Evolutionary conservation across 2,113 vertebrate species (phyloP), one percentile per base, ranked within the genome.

Genomic region (Cheirogaleus medius): DNA sequence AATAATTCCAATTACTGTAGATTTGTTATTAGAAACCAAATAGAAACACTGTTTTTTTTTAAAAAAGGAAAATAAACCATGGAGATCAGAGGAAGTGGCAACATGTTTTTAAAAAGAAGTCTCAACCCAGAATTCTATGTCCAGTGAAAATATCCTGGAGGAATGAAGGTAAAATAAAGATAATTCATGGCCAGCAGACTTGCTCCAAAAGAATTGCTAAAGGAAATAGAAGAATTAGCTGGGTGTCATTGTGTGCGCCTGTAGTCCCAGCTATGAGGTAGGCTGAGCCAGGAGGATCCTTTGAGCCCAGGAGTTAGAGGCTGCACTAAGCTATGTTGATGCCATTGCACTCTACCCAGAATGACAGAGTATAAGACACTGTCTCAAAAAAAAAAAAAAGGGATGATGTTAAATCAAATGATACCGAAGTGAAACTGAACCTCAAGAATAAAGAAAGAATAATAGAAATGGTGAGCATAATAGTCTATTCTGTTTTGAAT

Each of bases 21-120:
- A 78, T 68, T 87, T 93, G 15, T 64, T 14, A 18, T 71, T 68
- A 63, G 66, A 83, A 73, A 60, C 32, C 39, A 73, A 47, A 47
- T 47, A 32, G 73, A 76, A 42, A 73, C 42, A 44, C 23, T 44
- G 3, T n/a, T n/a, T 42, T 73, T 73, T n/a, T 39, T 71, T 23
- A 76, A 76, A 10, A n/a, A 68, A n/a, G 18, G 18, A 47, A 32
- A 76, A 76, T 32, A 44, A 73, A 25, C 39, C n/a, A 14, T 71
- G 17, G 39, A 92, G 32, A 83, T 39, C 52, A 83, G 34, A 91
- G 71, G 39, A 44, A 73, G 52, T 71, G 25, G 89, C 49, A 47
- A 71, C n/a, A 91, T 60, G 68, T 78, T 87, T 93, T 87, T 93
- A 29, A 69, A 87, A 68, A 78, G 32, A 87, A 39, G 64, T 81